Evolutionary conservation across 1,140 invertebrate species (phyloP), one percentile per base, ranked within the genome.

Genomic region (Littorina saxatilis): DNA sequence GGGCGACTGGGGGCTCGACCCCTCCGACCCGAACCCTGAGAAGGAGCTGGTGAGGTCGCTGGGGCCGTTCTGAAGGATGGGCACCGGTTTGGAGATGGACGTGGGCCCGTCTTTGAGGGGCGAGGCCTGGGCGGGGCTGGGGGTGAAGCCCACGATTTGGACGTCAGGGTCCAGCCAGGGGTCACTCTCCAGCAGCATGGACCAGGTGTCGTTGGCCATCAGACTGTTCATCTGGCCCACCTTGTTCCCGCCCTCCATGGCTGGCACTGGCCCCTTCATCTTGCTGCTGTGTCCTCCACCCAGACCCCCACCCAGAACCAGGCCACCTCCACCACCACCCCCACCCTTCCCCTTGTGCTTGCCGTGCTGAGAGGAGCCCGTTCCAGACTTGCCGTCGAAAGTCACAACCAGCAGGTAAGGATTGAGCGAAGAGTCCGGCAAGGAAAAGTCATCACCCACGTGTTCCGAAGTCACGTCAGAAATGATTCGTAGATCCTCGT

Each of bases 81-180:
- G 76, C 7, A 78, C 76, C 40, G 76, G 55, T 23, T 78, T 78
- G 4, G 76, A 78, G 15, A 63, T 39, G n/a, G 76, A 37, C 3
- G 35, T 23, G 17, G 52, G 58, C 17, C 76, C 35, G 20, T 66
- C 76, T 52, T 82, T 82, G 11, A 76, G 40, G 9, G 74, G 80
- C 17, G 79, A 78, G 43, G 79, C 39, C 75, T 81, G 78, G n/a
- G 29, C 43, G 27, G 82, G 84, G 39, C 79, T 72, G 40, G 88
- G 86, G 7, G 88, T 89, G 20, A 90, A 85, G n/a, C 89, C 90
- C 7, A 90, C 82, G 55, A 90, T 89, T 80, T 91, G 89, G 73
- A 87, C 82, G 79, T 90, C 89, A 20, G 86, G 86, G 80, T 92
- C 90, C 1, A 86, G 82, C 79, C 89, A 90, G 32, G 80, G 82